phyloP scores from a whole-genome alignment of 2,888 invertebrate genomes.

The Alcis repandata region DNA sequence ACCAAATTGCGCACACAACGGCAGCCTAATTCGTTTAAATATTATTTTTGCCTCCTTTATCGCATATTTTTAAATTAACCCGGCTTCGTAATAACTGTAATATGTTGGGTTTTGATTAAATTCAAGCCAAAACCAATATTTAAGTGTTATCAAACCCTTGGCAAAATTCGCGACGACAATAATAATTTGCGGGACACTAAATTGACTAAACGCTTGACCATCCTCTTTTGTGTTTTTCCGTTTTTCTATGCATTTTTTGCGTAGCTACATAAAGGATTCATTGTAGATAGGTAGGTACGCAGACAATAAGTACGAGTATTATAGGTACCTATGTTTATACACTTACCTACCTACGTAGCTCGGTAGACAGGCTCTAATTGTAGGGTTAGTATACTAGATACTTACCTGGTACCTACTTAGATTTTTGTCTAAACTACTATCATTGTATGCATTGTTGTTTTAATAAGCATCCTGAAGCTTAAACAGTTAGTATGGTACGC shows the following conservation, averaged over 20 bases:
- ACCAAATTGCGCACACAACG: conserved; percentile 79
- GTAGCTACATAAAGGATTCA: neutral
- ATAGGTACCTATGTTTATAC: too few species aligned
- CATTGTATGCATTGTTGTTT: too few species aligned
- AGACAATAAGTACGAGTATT: too few species aligned
- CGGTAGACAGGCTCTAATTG: too few species aligned
- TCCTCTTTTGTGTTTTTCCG: neutral
- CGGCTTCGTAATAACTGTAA: conserved; percentile 77
- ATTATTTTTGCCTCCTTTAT: conserved; percentile 81
- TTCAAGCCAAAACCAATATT: conserved; percentile 82
- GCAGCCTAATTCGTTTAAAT: conserved; percentile 84
- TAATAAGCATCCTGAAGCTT: too few species aligned
- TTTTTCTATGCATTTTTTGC: neutral
- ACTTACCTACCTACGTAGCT: too few species aligned
- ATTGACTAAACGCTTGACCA: conserved; percentile 11
- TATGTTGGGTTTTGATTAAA: conserved; percentile 81
- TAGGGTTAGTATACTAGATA: too few species aligned
- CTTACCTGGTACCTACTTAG: too few species aligned
- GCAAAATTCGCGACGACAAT: conserved; percentile 59
- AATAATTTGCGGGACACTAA: conserved; percentile 56
- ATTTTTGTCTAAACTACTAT: too few species aligned
- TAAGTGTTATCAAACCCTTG: conserved; percentile 77
- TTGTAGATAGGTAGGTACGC: neutral
- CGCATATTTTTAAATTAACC: conserved; percentile 84
- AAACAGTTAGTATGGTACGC: too few species aligned